Evolutionary conservation across 1,140 invertebrate species (phyloP).

Genomic region (Lordiphosa clarofinis): DNA sequence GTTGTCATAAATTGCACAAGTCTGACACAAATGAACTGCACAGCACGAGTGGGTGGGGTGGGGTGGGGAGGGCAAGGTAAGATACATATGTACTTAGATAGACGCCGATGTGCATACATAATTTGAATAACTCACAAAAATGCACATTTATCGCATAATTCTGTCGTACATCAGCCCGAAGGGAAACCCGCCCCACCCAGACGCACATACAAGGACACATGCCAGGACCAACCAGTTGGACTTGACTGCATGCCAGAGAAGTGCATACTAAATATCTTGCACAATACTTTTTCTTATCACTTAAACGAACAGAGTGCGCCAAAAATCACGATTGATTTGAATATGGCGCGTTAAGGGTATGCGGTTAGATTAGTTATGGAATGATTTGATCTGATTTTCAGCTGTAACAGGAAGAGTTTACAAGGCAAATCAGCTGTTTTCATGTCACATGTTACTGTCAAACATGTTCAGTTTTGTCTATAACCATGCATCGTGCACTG

Average conservation of each 20-base stretch:
- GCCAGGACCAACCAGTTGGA: constrained; percentile 8
- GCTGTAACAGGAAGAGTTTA: no score
- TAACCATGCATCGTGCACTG: no score
- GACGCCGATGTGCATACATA: constrained; percentile 41
- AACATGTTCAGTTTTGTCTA: no score
- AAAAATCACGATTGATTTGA: no score
- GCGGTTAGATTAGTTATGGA: no score
- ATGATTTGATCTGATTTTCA: no score
- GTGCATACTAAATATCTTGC: no score
- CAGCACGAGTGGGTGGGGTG: background rate
- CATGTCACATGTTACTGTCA: no score
- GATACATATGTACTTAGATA: constrained; percentile 11
- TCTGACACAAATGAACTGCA: constrained; percentile 40
- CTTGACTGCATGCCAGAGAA: background rate
- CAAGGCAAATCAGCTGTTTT: no score
- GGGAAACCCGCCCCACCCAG: constrained; percentile 5
- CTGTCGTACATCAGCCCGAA: constrained; percentile 49
- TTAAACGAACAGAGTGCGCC: no score
- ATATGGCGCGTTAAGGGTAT: no score
- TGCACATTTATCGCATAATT: constrained; percentile 61
- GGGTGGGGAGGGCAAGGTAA: background rate
- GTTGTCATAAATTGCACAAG: constrained; percentile 45
- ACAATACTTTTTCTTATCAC: background rate
- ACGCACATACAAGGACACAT: background rate
- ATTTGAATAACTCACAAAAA: constrained; percentile 58